Conservation (phyloP, 2,888 invertebrate genomes). For the Netelia melanura region DNA sequence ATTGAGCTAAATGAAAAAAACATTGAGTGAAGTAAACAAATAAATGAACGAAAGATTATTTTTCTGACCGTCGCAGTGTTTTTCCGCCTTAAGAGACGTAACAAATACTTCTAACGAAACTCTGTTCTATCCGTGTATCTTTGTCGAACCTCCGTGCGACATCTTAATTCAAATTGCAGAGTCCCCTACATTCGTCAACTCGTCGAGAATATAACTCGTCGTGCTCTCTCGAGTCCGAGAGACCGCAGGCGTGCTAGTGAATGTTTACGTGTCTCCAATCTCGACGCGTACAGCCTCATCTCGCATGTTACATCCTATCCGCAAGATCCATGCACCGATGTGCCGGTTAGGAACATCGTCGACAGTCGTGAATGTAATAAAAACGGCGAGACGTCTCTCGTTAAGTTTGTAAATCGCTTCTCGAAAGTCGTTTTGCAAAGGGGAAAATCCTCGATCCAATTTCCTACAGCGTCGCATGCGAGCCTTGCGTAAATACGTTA, state of each 20-base stretch:
- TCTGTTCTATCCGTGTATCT: no score
- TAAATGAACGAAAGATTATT: no score
- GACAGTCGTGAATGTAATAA: not conserved
- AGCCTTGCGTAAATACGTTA: no score
- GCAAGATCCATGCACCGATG: not conserved
- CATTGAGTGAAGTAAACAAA: no score
- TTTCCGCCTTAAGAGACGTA: no score
- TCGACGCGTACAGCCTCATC: conserved; percentile 11
- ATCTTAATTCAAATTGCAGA: no score
- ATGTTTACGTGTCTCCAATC: conserved; percentile 27
- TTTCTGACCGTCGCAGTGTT: no score
- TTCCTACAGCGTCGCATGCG: conserved; percentile 14
- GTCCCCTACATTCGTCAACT: not conserved
- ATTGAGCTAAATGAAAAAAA: no score
- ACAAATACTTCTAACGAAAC: no score
- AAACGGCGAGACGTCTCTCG: not conserved
- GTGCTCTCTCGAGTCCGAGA: conserved; percentile 18
- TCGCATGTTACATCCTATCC: not conserved
- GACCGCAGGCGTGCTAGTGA: conserved; percentile 7
- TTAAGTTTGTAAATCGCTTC: conserved; percentile 21
- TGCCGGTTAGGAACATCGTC: not conserved
- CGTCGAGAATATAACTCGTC: not conserved
- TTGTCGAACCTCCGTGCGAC: no score
- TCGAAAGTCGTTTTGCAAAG: conserved; percentile 36
- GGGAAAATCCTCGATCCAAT: conserved; percentile 47